Evolutionary conservation across 2,888 invertebrate species (phyloP), one percentile per base, ranked within the genome.

Genomic region (Polydesmus complanatus): DNA sequence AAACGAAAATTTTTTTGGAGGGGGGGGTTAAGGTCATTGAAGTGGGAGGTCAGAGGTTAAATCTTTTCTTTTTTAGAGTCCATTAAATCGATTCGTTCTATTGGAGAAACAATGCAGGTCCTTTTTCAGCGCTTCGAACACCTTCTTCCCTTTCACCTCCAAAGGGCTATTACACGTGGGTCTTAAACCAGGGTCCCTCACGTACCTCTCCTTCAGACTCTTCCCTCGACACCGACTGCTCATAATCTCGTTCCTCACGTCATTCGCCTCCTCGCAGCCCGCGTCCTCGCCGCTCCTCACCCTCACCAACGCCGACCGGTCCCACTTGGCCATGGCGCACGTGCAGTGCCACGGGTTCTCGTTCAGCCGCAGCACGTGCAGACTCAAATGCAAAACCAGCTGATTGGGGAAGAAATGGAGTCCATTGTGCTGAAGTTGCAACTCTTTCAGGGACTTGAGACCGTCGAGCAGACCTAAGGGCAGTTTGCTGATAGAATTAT

Each of bases 281-380:
- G n/a, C n/a, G n/a, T n/a, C n/a, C n/a, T n/a, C n/a, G n/a, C n/a
- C n/a, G n/a, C n/a, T n/a, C 37, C 58, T 1, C 52, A 53, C 18
- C 3, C 51, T 48, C 23, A 52, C 61, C 18, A 61, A 37, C 11
- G 60, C 54, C 5, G 54, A 19, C 47, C 57, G 53, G n/a, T 58
- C 37, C 63, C 61, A 60, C 23, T 59, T 61, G 19, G 59, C 56
- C 53, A 62, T 57, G 25, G 78, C 77, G 68, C 85, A 85, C n/a
- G 79, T 78, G 67, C 85, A 85, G 65, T 82, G 78, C 84, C 84
- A 84, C 3, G 83, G 83, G 73, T 85, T 85, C 23, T 79, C 78
- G 56, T 80, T 81, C 21, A 85, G 73, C 58, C 82, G 78, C 3
- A 83, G 75, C 25, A 61, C 57, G 54, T 63, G 60, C 65, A 81